Base-by-base conservation (phyloP, 37 sponge, comb jelly and placozoan genomes). In the Tethya wilhelma region DNA sequence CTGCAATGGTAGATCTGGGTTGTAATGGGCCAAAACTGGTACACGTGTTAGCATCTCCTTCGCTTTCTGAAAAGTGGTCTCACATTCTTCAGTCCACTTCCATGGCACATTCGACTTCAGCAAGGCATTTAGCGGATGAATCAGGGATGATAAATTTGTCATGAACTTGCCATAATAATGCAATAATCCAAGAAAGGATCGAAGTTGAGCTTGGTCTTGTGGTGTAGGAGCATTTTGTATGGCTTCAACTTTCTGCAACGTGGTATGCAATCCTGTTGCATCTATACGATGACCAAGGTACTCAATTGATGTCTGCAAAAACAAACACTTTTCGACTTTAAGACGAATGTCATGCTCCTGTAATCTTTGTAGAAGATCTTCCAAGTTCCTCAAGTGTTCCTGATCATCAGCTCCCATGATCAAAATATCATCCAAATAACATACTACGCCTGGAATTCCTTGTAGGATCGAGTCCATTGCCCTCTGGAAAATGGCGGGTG, bases 401-500 rank as follows among this genome's bases (percentile, higher is more conserved):
- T 55, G 38, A 34, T 75, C 64, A 29, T 26, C 14, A 2, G 6
- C 1, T 2, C 83, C 74, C 7, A 71, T 79, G 7, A 79, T 33
- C 1, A 79, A 11, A 8, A 79, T 79, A 37, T 79, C 80, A 68
- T 79, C 80, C 23, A 79, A 41, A 46, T 79, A 79, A 49, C 43
- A 41, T 19, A 57, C 31, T 62, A 41, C 40, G 40, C 38, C 38
- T 3, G 67, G 42, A 22, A 78, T 30, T 26, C 69, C 80, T 19
- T 67, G 46, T 23, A 79, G 49, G 6, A 79, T 33, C 12, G 53
- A 0, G n/a, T 66, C 68, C 67, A 79, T 79, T 1, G 38, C 17
- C 44, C 22, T 44, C 49, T 80, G 81, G 30, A 49, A 70, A 9
- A 66, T 44, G 22, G 80, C 81, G 0, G 80, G 73, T 0, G 73